Evolutionary conservation across 2,888 invertebrate species (phyloP), one percentile per base, ranked within the genome.

Genomic region (Adelphocoris suturalis): DNA sequence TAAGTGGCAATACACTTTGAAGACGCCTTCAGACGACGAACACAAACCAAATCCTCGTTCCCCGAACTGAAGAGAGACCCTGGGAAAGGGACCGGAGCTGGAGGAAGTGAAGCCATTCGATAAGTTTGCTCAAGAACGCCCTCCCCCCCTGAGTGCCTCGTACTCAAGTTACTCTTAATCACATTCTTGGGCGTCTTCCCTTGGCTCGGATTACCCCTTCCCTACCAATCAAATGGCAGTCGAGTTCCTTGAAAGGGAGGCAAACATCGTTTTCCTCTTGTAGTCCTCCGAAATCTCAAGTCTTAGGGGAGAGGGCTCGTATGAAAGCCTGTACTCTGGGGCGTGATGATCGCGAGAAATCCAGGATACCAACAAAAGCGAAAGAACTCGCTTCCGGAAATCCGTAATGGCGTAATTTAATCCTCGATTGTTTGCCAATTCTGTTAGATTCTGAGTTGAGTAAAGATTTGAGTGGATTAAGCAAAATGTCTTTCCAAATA

Each of bases 181-280:
- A 19, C 61, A 61, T n/a, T 61, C 61, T 61, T 61, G 61, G n/a
- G n/a, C 61, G 61, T 61, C 61, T 61, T 61, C 61, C 61, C 61
- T 61, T 61, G 61, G 61, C 19, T 61, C 61, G 61, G n/a, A 19
- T 61, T 61, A 61, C 61, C 61, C 61, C 61, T 61, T 19, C 61
- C 61, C 61, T 2, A 19, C 61, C 61, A 61, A 61, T 61, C 61
- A 61, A 61, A 61, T n/a, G 61, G n/a, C 61, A 61, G 61, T 61
- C n/a, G n/a, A 61, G 19, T n/a, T 19, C 61, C n/a, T n/a, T 61
- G 61, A 19, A 61, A 61, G 61, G 9, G 19, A 61, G n/a, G 19
- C 61, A 61, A 61, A 61, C 61, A 61, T 61, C 19, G 61, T 16
- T 61, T 61, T 61, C 52, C 52, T 52, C 52, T 13, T 52, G 52